Conservation (phyloP, 2,888 invertebrate genomes). For the Crioceris asparagi region DNA sequence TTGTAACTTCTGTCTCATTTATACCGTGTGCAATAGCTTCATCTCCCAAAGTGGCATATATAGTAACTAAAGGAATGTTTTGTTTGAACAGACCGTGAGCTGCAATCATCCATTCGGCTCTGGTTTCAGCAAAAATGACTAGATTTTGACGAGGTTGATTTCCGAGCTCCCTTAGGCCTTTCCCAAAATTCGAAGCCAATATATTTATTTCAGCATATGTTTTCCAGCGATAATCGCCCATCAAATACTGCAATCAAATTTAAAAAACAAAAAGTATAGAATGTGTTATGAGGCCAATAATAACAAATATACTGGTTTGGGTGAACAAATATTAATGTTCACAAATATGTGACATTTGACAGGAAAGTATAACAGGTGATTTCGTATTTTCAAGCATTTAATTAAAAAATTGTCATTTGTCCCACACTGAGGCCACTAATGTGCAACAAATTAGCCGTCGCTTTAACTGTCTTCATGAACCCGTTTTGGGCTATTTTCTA, state of each 20-base stretch:
- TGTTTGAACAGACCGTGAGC: constrained; percentile 94
- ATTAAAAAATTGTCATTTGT: too few relatives aligned
- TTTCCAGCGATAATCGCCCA: constrained; percentile 91
- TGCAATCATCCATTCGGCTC: constrained; percentile 96
- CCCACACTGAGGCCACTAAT: too few relatives aligned
- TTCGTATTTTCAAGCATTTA: too few relatives aligned
- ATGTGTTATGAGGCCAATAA: too few relatives aligned
- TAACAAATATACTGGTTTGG: too few relatives aligned
- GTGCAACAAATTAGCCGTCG: too few relatives aligned
- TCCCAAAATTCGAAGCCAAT: constrained; percentile 68
- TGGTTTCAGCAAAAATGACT: constrained; percentile 93
- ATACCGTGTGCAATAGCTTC: constrained; percentile 95
- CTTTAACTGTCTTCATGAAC: too few relatives aligned
- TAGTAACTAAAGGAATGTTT: constrained; percentile 91
- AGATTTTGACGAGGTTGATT: constrained; percentile 63
- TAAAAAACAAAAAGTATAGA: too few relatives aligned
- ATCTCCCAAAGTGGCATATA: constrained; percentile 91
- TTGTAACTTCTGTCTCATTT: constrained; percentile 90
- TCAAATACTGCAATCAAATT: constrained; percentile 54
- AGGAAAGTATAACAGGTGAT: too few relatives aligned
- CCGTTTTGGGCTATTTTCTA: too few relatives aligned
- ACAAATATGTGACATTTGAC: too few relatives aligned
- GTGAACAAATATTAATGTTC: too few relatives aligned
- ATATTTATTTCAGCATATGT: constrained; percentile 67
- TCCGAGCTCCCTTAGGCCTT: constrained; percentile 74